These are phyloP conservation scores for Lysandra bellargus DNA, from an alignment of 2,888 invertebrate genomes.

Conservation along the genomic window DNA sequence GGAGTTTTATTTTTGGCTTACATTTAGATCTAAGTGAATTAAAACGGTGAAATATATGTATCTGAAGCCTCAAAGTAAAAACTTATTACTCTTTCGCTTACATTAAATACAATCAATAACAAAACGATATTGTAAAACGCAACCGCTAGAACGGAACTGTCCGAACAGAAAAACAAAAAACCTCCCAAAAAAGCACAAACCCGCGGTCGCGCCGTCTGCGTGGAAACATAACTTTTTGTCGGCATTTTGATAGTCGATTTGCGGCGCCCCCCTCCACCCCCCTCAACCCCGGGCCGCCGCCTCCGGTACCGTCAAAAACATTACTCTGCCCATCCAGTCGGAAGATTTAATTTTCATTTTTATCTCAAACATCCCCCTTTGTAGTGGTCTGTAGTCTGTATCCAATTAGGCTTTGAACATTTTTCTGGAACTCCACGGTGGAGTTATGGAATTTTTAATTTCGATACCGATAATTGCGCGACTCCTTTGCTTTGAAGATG, in stretches of 20 bases:
- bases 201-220: slow-evolving; percentile 63
- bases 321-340: slow-evolving; percentile 78
- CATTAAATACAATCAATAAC: not conserved
- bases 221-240: slow-evolving; percentile 65
- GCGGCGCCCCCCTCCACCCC: slow-evolving; percentile 58
- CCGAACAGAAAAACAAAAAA: slow-evolving; percentile 56
- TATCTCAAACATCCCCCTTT: slow-evolving; percentile 81
- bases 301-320: slow-evolving; percentile 78
- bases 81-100: not conserved
- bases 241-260: slow-evolving; percentile 80
- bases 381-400: slow-evolving; percentile 77
- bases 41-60: too few species aligned
- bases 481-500: slow-evolving; percentile 10
- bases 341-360: slow-evolving; percentile 83
- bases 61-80: not conserved
- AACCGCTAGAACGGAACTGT: slow-evolving; percentile 35
- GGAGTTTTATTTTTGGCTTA: too few species aligned
- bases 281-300: slow-evolving; percentile 49
- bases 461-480: slow-evolving; percentile 49
- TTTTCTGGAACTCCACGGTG: slow-evolving; percentile 64
- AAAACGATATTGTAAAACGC: not conserved
- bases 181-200: slow-evolving; percentile 52
- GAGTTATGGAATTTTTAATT: slow-evolving; percentile 79
- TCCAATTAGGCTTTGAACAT: slow-evolving; percentile 79
- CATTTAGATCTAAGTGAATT: too few species aligned